Evolutionary conservation across 2,888 invertebrate species (phyloP).

Genomic region (Trissoscelio sp.): DNA sequence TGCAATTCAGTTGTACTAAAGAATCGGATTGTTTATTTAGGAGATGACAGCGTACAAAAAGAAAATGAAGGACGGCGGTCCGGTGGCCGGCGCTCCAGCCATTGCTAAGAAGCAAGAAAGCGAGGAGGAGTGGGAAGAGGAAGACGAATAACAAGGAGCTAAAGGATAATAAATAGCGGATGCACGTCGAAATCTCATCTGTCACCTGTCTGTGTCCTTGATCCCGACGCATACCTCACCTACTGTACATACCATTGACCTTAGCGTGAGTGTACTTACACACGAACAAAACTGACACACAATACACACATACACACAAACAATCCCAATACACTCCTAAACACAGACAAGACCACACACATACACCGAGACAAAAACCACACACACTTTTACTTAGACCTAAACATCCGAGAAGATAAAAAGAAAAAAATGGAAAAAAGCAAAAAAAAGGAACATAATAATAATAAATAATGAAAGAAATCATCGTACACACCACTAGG

Average conservation of each 20-base stretch:
- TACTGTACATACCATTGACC: slow-evolving; percentile 84
- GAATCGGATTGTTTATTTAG: slow-evolving; percentile 85
- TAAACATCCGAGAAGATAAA: slow-evolving; percentile 31
- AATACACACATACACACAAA: slow-evolving; percentile 50
- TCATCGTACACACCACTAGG: slow-evolving; percentile 75
- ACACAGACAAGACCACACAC: slow-evolving; percentile 55
- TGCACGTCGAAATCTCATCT: slow-evolving; percentile 82
- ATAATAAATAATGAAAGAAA: slow-evolving; percentile 24
- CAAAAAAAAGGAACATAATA: slow-evolving; percentile 37
- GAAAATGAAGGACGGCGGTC: slow-evolving; percentile 85
- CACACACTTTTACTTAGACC: slow-evolving; percentile 48
- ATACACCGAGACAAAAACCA: slow-evolving; percentile 15
- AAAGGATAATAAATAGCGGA: slow-evolving; percentile 84
- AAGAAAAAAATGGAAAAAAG: slow-evolving; percentile 17
- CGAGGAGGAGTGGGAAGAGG: slow-evolving; percentile 87
- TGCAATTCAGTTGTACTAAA: no score
- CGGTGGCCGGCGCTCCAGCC: slow-evolving; percentile 83
- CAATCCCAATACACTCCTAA: slow-evolving; percentile 27
- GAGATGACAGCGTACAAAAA: slow-evolving; percentile 95
- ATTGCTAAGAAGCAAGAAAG: slow-evolving; percentile 86
- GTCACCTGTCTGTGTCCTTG: slow-evolving; percentile 83
- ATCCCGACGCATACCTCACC: slow-evolving; percentile 83
- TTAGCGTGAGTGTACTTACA: slow-evolving; percentile 84
- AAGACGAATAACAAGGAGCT: slow-evolving; percentile 85
- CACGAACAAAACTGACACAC: slow-evolving; percentile 64